Evolutionary conservation across 2,113 vertebrate genomes (phyloP), one percentile per base, ranked within the genome.

Genomic region (Podarcis cretensis): DNA sequence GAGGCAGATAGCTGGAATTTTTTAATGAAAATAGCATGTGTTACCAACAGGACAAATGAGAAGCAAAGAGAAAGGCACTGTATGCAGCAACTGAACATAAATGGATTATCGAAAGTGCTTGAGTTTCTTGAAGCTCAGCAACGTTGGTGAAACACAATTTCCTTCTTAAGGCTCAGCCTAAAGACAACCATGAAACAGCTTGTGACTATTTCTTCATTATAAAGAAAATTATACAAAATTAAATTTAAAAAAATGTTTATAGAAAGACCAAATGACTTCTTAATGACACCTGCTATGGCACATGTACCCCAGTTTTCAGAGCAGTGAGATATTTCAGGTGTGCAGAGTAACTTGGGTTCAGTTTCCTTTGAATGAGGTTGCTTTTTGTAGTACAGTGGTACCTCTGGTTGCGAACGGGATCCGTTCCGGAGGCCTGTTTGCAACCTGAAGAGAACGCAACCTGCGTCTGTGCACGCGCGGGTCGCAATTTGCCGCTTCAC

Each of bases 11-110:
- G 59, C 37, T 68, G 9, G 13, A 85, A 54, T 1, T 20, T 57
- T 89, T 89, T 32, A 88, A 76, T 86, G 84, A 48, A 54, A 79
- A 68, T 43, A 66, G 25, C 40, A 20, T 86, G 74, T 12, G n/a
- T 66, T 85, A 68, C 27, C 16, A 20, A 74, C n/a, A 74, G 32
- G n/a, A 74, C 32, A 16, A 12, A 30, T 69, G 25, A 27, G 30
- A 71, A 71, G 25, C 69, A 71, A 20, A 74, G 14, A 20, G 32
- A 32, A 21, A 74, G 73, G 13, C n/a, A 74, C 73, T 37, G 30
- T 73, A 32, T 30, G n/a, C 3, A 73, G 2, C 35, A 74, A 74
- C 5, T 30, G 32, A 73, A 73, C 30, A 35, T 13, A 74, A 32
- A 74, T 14, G n/a, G n/a, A 74, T 35, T 35, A 3, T 35, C 73